Conservation (phyloP, 1,140 invertebrate genomes). For the Drosophila ficusphila region DNA sequence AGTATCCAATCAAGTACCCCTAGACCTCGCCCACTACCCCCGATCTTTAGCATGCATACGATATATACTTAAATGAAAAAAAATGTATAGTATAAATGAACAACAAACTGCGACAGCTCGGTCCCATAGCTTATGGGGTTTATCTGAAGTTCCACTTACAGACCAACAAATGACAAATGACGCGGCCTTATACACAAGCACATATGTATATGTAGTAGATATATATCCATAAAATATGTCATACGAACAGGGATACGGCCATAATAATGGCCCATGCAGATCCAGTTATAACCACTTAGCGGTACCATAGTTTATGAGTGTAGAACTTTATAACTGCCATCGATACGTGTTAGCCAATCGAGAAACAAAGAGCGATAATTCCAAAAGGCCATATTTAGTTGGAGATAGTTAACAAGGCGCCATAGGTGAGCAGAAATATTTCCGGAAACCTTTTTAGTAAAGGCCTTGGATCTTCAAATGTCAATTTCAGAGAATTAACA, state of each 20-base stretch:
- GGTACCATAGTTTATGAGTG: constrained; percentile 10
- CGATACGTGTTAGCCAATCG: constrained; percentile 1
- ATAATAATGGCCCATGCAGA: neutral
- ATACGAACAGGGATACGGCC: constrained; percentile 6
- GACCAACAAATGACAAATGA: constrained; percentile 7
- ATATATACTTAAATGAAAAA: constrained; percentile 8
- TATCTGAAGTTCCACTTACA: constrained; percentile 36
- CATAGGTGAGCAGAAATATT: neutral
- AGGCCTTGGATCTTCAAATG: too few species aligned
- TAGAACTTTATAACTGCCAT: constrained; percentile 4
- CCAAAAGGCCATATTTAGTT: neutral
- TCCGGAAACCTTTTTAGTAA: neutral
- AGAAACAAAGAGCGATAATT: constrained; percentile 20
- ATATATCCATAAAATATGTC: constrained; percentile 23
- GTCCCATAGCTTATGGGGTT: constrained; percentile 19
- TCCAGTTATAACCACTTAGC: constrained; percentile 20
- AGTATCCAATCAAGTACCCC: neutral
- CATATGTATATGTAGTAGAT: neutral
- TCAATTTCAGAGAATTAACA: too few species aligned
- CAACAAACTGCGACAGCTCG: constrained; percentile 12
- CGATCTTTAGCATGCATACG: neutral
- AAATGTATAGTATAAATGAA: neutral
- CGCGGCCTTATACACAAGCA: neutral
- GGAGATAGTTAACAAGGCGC: constrained; percentile 1
- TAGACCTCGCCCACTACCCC: neutral